Conservation (phyloP, 2,797 vertebrate species). For the Aplochiton taeniatus region DNA sequence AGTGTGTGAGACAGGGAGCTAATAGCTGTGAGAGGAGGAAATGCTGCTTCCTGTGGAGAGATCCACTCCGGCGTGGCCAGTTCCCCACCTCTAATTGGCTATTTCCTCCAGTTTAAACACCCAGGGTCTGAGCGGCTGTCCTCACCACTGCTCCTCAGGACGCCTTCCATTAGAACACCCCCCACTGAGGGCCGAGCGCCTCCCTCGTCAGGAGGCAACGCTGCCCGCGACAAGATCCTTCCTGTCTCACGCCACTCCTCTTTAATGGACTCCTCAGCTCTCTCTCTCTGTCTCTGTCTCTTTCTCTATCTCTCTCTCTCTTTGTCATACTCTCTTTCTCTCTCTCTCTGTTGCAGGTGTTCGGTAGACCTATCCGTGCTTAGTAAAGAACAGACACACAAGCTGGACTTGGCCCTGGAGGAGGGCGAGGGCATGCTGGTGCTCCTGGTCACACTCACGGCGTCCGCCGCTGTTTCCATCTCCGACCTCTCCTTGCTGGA, state of each 20-base stretch:
- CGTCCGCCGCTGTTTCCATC: constrained; percentile 88
- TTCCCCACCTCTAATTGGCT: constrained; percentile 48
- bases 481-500: constrained; percentile 89
- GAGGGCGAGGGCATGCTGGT: constrained; percentile 89
- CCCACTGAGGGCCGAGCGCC: too few relatives aligned
- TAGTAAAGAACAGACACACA: constrained; percentile 92
- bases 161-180: constrained; percentile 52
- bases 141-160: constrained; percentile 56
- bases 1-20: constrained; percentile 37
- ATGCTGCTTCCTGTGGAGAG: constrained; percentile 14
- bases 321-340: neutral
- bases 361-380: constrained; percentile 88
- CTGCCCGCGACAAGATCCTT: neutral
- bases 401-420: constrained; percentile 86
- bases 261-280: neutral
- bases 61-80: neutral
- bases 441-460: constrained; percentile 92
- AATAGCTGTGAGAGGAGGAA: constrained; percentile 13
- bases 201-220: too few relatives aligned
- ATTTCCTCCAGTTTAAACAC: constrained; percentile 59
- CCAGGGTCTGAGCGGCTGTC: constrained; percentile 56
- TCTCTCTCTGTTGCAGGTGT: constrained; percentile 77
- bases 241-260: neutral
- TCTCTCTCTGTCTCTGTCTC: neutral
- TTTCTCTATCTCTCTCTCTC: neutral